phyloP scores from a whole-genome alignment of 2,797 vertebrate species.

The Diceros bicornis region DNA sequence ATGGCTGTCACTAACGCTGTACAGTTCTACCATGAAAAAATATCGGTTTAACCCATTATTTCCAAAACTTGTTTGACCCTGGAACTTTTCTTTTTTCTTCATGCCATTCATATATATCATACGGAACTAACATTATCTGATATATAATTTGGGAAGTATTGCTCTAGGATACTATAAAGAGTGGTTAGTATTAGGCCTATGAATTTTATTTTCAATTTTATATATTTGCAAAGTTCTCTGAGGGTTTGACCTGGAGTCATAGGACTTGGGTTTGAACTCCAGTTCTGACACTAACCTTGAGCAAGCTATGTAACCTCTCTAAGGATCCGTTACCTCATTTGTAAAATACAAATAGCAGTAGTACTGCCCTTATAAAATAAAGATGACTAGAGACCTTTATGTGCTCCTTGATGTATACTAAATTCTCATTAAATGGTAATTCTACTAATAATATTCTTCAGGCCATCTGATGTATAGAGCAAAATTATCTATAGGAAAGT shows the following conservation, averaged over 20 bases:
- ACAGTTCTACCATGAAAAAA: background rate
- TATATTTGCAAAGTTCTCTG: constrained; percentile 1
- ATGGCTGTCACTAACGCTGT: background rate
- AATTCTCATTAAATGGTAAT: background rate
- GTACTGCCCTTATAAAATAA: background rate
- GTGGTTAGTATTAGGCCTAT: background rate
- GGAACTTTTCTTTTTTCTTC: background rate
- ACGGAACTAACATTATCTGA: background rate
- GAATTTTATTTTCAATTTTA: constrained; percentile 11
- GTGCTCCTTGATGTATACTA: background rate
- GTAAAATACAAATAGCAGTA: background rate
- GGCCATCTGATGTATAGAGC: background rate
- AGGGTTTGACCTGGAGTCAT: background rate
- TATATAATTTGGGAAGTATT: background rate
- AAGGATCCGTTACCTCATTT: background rate
- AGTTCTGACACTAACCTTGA: background rate
- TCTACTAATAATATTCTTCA: background rate
- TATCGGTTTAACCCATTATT: background rate
- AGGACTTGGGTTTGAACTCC: background rate
- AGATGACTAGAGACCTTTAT: background rate
- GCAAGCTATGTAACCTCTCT: background rate
- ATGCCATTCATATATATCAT: background rate
- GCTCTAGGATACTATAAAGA: background rate
- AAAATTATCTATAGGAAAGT: constrained; percentile 19
- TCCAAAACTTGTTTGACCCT: background rate